Percentiles rank a stretch among this genome's conserved stretches.
These are phyloP conservation scores for Cylloceria caligata DNA, from an alignment of 2,888 invertebrate species.

Conservation along the genomic window DNA sequence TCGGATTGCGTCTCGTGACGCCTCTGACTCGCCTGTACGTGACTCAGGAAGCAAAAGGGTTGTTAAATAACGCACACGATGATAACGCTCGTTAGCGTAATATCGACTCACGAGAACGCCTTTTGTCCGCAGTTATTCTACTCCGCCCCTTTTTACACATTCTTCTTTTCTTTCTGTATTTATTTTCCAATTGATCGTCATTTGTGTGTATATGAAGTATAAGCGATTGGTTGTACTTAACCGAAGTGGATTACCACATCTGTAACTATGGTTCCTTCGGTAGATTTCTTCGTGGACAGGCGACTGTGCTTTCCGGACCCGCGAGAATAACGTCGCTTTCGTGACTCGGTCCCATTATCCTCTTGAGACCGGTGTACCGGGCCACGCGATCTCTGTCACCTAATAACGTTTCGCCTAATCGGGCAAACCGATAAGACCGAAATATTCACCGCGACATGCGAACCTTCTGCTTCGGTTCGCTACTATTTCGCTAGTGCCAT, in stretches of 20 bases:
- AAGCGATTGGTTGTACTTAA: slow-evolving; percentile 44
- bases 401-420: slow-evolving; percentile 82
- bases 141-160: not conserved
- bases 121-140: not conserved
- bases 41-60: slow-evolving; percentile 57
- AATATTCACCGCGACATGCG: slow-evolving; percentile 75
- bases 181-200: slow-evolving; percentile 14
- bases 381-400: slow-evolving; percentile 82
- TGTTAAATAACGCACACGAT: slow-evolving; percentile 56
- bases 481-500: not conserved
- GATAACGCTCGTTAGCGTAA: slow-evolving; percentile 64
- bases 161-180: slow-evolving; percentile 33
- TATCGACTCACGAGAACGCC: slow-evolving; percentile 42
- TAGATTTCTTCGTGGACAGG: slow-evolving; percentile 52
- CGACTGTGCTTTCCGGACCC: slow-evolving; percentile 18
- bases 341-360: slow-evolving; percentile 80
- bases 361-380: slow-evolving; percentile 59
- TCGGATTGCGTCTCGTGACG: slow-evolving; percentile 62
- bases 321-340: slow-evolving; percentile 69
- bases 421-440: slow-evolving; percentile 78
- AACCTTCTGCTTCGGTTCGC: slow-evolving; percentile 2
- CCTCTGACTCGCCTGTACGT: slow-evolving; percentile 54
- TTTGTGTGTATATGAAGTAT: slow-evolving; percentile 13
- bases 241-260: slow-evolving; percentile 48
- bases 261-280: slow-evolving; percentile 28